These are phyloP conservation scores for Drosophila hydei DNA, from an alignment of 1,140 invertebrate species.

Conservation along the genomic window DNA sequence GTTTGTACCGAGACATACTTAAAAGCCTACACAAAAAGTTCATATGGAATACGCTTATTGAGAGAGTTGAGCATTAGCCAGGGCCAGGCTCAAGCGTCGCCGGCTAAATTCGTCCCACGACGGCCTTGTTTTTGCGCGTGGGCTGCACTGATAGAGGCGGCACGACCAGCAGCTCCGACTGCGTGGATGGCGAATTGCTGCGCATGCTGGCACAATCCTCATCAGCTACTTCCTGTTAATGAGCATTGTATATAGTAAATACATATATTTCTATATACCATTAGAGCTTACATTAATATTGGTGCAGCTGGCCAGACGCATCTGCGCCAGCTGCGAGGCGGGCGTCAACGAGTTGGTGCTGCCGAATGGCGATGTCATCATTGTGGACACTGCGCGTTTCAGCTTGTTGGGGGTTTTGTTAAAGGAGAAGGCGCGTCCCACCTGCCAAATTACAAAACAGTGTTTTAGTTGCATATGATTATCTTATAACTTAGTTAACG, in stretches of 20 bases:
- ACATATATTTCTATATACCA: neutral
- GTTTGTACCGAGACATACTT: constrained; percentile 22
- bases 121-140: constrained; percentile 88
- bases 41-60: constrained; percentile 66
- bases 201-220: constrained; percentile 85
- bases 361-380: constrained; percentile 94
- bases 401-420: constrained; percentile 97
- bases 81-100: constrained; percentile 16
- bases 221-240: constrained; percentile 87
- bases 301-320: constrained; percentile 92
- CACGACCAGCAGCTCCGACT: constrained; percentile 88
- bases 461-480: neutral
- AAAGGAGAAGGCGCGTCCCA: constrained; percentile 96
- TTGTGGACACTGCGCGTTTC: constrained; percentile 96
- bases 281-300: constrained; percentile 90
- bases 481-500: neutral
- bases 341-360: constrained; percentile 91
- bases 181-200: constrained; percentile 85
- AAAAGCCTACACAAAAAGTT: constrained; percentile 26
- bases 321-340: constrained; percentile 90
- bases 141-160: constrained; percentile 92
- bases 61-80: constrained; percentile 13
- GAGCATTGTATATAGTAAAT: constrained; percentile 45
- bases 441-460: constrained; percentile 69
- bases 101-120: constrained; percentile 65